phyloP scores from a whole-genome alignment of 92 coral and sea anemone species.

The Heliopora coerulea region DNA sequence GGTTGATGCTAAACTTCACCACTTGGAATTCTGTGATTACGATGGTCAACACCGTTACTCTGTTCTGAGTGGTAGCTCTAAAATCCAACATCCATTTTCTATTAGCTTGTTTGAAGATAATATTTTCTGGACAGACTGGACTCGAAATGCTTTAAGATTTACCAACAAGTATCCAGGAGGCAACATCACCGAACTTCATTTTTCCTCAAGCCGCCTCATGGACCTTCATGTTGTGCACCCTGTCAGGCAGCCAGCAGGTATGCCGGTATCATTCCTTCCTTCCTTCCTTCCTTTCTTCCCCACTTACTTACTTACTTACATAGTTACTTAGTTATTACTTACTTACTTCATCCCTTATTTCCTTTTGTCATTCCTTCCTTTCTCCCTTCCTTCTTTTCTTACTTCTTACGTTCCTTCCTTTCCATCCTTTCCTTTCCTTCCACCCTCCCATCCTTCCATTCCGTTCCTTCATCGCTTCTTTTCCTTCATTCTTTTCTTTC shows the following conservation, averaged over 20 bases:
- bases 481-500: background rate
- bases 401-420: no score
- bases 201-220: conserved; percentile 53
- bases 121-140: conserved; percentile 89
- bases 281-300: conserved; percentile 17
- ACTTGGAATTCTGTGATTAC: conserved; percentile 75
- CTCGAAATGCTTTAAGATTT: conserved; percentile 43
- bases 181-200: conserved; percentile 44
- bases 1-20: conserved; percentile 76
- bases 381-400: background rate
- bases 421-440: no score
- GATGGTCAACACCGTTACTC: conserved; percentile 68
- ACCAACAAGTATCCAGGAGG: conserved; percentile 72
- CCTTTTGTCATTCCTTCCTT: conserved; percentile 29
- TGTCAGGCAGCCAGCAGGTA: conserved; percentile 84
- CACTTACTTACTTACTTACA: background rate
- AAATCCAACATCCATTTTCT: conserved; percentile 68
- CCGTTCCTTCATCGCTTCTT: background rate
- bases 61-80: conserved; percentile 48
- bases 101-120: conserved; percentile 74
- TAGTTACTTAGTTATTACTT: conserved; percentile 10
- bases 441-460: no score
- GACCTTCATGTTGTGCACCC: conserved; percentile 93
- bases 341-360: background rate
- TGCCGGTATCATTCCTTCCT: background rate